Percentiles rank a stretch among this genome's conserved stretches.
These are phyloP conservation scores for Dermatemys mawii DNA, from an alignment of 2,113 vertebrate genomes.

Conservation along the genomic window DNA sequence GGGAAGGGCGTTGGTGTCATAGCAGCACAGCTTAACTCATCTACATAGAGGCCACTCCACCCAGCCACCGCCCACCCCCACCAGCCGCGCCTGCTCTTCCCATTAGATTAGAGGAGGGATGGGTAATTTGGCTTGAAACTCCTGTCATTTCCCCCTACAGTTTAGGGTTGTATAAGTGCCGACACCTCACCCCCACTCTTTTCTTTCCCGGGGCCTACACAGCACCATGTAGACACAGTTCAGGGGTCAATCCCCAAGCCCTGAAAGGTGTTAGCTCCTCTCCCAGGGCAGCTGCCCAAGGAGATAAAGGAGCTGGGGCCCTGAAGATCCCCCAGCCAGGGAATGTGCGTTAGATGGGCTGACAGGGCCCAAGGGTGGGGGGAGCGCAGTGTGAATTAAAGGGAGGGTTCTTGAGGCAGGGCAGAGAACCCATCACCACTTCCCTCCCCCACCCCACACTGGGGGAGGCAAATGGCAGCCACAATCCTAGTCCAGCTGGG, in stretches of 20 bases:
- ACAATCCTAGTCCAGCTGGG: not conserved
- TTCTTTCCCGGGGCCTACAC: not conserved
- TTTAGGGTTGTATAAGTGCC: not conserved
- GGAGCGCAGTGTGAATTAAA: not conserved
- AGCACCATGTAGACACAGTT: not conserved
- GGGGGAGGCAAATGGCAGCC: not conserved
- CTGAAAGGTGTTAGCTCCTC: not conserved
- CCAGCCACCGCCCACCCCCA: not conserved
- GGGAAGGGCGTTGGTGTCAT: not conserved
- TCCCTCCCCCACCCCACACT: too few species aligned
- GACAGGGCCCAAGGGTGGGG: not conserved
- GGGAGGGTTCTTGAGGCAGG: not conserved
- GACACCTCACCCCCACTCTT: not conserved
- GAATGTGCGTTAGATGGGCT: not conserved
- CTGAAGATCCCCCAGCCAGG: not conserved
- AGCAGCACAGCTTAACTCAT: not conserved
- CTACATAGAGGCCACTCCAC: not conserved
- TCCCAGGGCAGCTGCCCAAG: not conserved
- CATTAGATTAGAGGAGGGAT: not conserved
- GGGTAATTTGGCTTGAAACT: not conserved
- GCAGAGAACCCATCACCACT: not conserved
- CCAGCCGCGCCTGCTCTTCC: not conserved
- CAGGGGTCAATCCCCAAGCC: not conserved
- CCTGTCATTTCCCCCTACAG: not conserved
- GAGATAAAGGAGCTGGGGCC: not conserved